Evolutionary conservation across 2,888 invertebrate species (phyloP).

Genomic region (Mythimna vitellina): DNA sequence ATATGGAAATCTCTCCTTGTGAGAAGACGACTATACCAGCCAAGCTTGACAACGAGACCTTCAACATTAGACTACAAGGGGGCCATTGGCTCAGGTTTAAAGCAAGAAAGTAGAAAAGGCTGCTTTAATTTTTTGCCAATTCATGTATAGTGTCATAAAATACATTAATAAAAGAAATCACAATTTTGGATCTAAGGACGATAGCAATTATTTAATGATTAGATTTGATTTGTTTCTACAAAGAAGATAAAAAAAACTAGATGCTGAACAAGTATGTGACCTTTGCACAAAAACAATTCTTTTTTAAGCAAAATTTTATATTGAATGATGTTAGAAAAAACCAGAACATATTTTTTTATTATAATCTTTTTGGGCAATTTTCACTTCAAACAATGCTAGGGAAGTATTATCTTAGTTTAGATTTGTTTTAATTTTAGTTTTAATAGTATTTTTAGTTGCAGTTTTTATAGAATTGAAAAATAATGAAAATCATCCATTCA

Average conservation of each 20-base stretch:
- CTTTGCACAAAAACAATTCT: background rate
- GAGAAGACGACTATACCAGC: constrained; percentile 72
- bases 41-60: constrained; percentile 63
- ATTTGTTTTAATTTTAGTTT: background rate
- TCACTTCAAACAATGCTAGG: background rate
- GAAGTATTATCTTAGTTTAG: background rate
- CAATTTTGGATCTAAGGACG: background rate
- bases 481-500: no score
- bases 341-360: no score
- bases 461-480: background rate
- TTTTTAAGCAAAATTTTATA: background rate
- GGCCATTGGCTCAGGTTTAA: constrained; percentile 76
- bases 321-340: background rate
- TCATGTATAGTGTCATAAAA: background rate
- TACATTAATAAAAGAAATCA: background rate
- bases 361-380: background rate
- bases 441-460: no score
- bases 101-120: constrained; percentile 50
- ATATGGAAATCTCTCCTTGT: constrained; percentile 73
- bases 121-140: background rate
- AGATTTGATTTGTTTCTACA: no score
- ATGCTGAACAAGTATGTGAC: background rate
- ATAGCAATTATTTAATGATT: no score
- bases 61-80: constrained; percentile 72
- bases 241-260: background rate